Base-by-base conservation (phyloP, 2,113 vertebrate species). In the Nematolebias whitei region DNA sequence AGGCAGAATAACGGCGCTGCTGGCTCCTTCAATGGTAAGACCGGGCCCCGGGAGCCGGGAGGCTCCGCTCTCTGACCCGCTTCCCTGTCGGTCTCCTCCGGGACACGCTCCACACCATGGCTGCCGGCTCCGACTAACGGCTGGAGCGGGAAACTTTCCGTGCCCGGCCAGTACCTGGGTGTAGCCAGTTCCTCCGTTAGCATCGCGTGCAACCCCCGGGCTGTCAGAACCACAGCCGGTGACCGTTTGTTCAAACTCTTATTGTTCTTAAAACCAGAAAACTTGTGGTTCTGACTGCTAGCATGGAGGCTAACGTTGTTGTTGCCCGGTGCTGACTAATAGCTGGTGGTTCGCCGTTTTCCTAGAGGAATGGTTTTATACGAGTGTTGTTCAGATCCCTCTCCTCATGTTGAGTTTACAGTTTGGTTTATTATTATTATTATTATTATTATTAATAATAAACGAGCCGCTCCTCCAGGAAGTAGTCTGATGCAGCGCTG, bases 1-100 rank as follows among this genome's bases (percentile, higher is more conserved):
- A 75, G 74, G 61, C 69, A 60, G 63, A 64, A 49, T 66, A 52
- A 76, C 76, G 56, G 56, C 71, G 67, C 59, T 64, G 54, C 52
- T 52, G 39, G 2, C 14, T 54, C 59, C 58, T 56, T 88, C 74
- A 74, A 92, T 92, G 91, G 91, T 92, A 85, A 90, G 91, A n/a
- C 58, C 5, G 32, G 0, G 10, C 41, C 2, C 16, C 29, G 8
- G 0, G 51, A 20, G 49, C 10, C 22, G 0, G 4, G 2, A 18
- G 12, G 8, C 13, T 15, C 7, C 14, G 20, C 19, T 41, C 54
- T 16, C 1, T 5, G 20, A 23, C 13, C 35, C 18, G 0, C 1
- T 38, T 26, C 44, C 19, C 18, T 23, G 29, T 23, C 54, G 4
- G 0, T 8, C 5, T 47, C 38, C 44, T 38, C 26, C 61, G 63